Evolutionary conservation across 92 coral and sea anemone genomes (phyloP), one percentile per base, ranked within the genome.

Genomic region (Diadumene lineata): DNA sequence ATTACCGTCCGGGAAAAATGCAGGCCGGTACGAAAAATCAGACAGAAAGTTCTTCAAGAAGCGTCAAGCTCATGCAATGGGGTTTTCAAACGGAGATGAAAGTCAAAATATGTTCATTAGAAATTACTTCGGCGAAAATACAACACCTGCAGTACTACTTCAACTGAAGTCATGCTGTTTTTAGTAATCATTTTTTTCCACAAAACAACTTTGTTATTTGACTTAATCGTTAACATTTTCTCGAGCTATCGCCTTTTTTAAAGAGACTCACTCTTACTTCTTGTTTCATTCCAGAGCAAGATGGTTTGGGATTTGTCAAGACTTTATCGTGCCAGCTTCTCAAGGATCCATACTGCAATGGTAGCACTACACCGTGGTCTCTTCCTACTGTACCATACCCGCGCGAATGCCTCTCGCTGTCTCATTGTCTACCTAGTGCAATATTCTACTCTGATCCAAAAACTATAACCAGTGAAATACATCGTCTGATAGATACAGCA

Each of bases 331-430:
- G 74, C 48, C 85, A 86, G 28, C 81, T 69, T n/a, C 86, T 91
- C 68, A 61, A 81, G 34, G 80, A 69, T 8, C 91, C 94, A 2
- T 89, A 94, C 62, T 55, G 80, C 30, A 92, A 94, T 24, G 98
- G 98, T 22, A 75, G 69, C 26, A 46, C 89, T 21, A 44, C 72
- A 50, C 69, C 66, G 33, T 38, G 88, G 16, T 81, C 88, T 16
- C 75, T 83, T 18, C 83, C 85, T 70, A 81, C 97, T 25, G 74
- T 89, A 16, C 81, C 98, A 43, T 73, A 77, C 34, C 88, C 93
- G 58, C 91, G 90, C 64, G 73, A 82, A 78, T 83, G 97, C 69
- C 90, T 94, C 53, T 67, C 81, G 30, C 44, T 86, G 66, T 79
- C 82, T 51, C 57, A 85, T 1, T 74, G 89, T 71, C 87, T 82